Percentiles rank a stretch among this genome's conserved stretches.
phyloP scores from a whole-genome alignment of 1,140 invertebrate species.

The Pseudomyrmex dendroicus region DNA sequence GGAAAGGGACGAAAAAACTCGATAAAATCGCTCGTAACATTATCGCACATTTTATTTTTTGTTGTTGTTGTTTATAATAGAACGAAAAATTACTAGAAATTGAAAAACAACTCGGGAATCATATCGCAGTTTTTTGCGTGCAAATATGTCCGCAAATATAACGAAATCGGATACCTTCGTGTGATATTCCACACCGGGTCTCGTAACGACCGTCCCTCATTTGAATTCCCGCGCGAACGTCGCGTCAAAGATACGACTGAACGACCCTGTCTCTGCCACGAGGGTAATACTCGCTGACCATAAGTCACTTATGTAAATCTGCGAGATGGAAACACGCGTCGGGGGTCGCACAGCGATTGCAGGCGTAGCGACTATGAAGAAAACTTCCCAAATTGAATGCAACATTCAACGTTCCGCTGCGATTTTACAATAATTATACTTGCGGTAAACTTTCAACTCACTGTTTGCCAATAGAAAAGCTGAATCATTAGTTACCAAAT shows the following conservation, averaged over 20 bases:
- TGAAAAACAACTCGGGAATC: not conserved
- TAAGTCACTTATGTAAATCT: constrained; percentile 79
- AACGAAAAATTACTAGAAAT: not conserved
- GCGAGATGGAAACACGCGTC: constrained; percentile 71
- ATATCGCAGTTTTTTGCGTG: not conserved
- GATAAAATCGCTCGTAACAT: not conserved
- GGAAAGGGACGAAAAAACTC: not conserved
- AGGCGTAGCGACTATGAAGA: constrained; percentile 39
- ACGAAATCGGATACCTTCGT: constrained; percentile 68
- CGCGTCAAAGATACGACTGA: constrained; percentile 77
- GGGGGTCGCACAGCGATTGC: constrained; percentile 32
- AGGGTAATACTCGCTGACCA: constrained; percentile 73
- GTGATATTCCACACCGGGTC: constrained; percentile 73
- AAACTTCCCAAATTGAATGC: constrained; percentile 69
- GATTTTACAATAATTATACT: not conserved
- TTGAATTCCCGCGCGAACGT: constrained; percentile 75
- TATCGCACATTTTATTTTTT: not conserved
- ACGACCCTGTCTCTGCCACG: constrained; percentile 37
- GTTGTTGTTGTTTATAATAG: not conserved
- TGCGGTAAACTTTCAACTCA: no score
- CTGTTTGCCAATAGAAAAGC: no score
- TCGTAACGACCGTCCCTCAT: constrained; percentile 71
- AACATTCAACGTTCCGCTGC: constrained; percentile 50
- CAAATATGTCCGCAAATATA: constrained; percentile 26
- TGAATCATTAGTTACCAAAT: no score